Base-by-base conservation (phyloP, 2,797 vertebrate species). In the Yasuhikotakia modesta region DNA sequence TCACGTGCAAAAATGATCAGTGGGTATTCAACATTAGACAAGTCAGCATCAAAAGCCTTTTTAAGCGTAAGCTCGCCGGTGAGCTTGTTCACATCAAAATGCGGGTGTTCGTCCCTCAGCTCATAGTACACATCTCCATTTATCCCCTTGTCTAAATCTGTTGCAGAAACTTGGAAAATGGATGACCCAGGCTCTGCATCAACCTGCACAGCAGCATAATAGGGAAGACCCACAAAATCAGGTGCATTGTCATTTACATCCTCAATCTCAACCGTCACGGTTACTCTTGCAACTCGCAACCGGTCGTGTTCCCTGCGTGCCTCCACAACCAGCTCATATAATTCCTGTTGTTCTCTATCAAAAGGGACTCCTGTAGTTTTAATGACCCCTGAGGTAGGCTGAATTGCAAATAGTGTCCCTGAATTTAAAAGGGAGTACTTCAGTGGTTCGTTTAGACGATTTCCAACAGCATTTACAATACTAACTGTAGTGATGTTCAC, bases 181-280 rank as follows among this genome's bases (percentile, higher is more conserved):
- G 93, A 65, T 0, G 94, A 93, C 46, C 95, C 96, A 16, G 91
- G 91, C 60, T 93, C 88, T 0, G 95, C 92, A 55, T 99, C 97
- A 82, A 96, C 94, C 84, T 95, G 95, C 74, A 97, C 94, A 1
- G 93, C 89, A 17, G 97, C 96, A 0, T 99, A 99, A 90, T 99
- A 99, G 0, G 98, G 98, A 78, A 98, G 94, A 87, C 93, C 93
- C 60, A 96, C 91, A 87, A 99, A 99, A 88, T 96, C 89, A 0
- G 98, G 98, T 17, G 91, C 86, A 0, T 99, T 98, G 87, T 99
- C 98, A n/a, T 99, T 99, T 60, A 94, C 84, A 72, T 99, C 98
- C 88, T 97, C 95, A 21, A 99, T 87, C 90, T 94, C 89, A 70
- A 99, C 93, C 84, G 88, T 93, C n/a, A 98, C 94, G 0, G 92